A percentile compares a stretch with the other conserved stretches of the same genome.
phyloP scores from a whole-genome alignment of 1,140 invertebrate species.

The Drosophila ironensis region DNA sequence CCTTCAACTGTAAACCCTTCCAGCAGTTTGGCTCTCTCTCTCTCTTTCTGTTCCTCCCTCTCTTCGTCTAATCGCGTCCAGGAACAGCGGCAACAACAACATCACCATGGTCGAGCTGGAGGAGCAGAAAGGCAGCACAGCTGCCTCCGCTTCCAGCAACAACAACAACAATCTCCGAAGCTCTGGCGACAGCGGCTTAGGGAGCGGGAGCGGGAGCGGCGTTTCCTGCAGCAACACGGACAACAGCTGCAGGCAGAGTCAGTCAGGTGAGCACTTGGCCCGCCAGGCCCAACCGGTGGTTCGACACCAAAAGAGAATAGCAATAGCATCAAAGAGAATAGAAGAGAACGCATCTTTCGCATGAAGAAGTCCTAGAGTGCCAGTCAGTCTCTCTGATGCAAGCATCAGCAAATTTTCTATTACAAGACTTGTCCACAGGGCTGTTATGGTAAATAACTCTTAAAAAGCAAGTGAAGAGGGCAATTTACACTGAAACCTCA shows the following conservation, averaged over 20 bases:
- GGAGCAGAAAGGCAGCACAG: constrained; percentile 57
- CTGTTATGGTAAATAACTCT: too few species aligned
- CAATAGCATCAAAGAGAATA: too few species aligned
- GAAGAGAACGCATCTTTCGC: too few species aligned
- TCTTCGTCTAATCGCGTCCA: constrained; percentile 11
- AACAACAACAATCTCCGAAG: constrained; percentile 46
- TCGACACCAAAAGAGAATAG: too few species aligned
- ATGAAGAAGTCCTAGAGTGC: too few species aligned
- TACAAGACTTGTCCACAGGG: too few species aligned
- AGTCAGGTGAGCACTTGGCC: constrained; percentile 68
- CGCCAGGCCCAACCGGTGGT: not conserved
- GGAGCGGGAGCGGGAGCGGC: constrained; percentile 46
- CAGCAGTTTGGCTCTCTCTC: too few species aligned
- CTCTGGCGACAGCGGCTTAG: constrained; percentile 64
- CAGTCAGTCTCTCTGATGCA: too few species aligned
- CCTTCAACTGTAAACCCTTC: constrained; percentile 32
- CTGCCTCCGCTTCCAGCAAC: constrained; percentile 23
- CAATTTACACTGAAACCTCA: too few species aligned
- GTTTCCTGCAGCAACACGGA: constrained; percentile 72
- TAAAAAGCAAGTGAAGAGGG: too few species aligned
- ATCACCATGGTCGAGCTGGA: constrained; percentile 73
- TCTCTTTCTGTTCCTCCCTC: too few species aligned
- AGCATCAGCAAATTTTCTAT: too few species aligned
- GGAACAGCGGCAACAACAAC: constrained; percentile 7
- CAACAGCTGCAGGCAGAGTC: constrained; percentile 75